Conservation (phyloP, 2,888 invertebrate species). For the Mesorhabditis sp. region DNA sequence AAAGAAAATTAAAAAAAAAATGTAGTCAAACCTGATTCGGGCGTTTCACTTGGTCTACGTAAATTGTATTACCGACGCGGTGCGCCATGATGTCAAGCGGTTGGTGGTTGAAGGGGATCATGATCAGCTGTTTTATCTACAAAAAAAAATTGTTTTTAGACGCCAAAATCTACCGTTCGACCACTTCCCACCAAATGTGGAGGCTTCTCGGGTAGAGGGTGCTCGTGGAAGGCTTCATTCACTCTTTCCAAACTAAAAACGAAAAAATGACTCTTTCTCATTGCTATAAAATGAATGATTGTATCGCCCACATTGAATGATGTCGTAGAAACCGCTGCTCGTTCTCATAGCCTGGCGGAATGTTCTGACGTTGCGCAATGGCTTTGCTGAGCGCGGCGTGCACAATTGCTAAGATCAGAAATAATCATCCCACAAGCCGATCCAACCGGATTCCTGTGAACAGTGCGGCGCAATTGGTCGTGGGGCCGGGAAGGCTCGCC, state of each 20-base stretch:
- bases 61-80: not conserved
- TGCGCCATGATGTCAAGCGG: not conserved
- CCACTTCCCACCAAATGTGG: not conserved
- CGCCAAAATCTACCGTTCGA: not conserved
- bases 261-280: not conserved
- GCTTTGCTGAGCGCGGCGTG: not conserved
- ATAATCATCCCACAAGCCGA: not conserved
- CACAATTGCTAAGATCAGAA: not conserved
- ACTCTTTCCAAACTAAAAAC: not conserved
- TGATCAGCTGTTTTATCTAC: conserved; percentile 3
- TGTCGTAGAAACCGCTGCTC: not conserved
- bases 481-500: too few relatives aligned
- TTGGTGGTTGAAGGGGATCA: not conserved
- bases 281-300: not conserved
- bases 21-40: not conserved
- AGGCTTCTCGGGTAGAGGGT: not conserved
- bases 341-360: not conserved
- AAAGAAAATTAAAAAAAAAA: too few relatives aligned
- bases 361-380: not conserved
- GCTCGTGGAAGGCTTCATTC: conserved; percentile 1
- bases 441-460: too few relatives aligned
- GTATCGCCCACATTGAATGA: conserved; percentile 2
- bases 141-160: not conserved
- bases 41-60: not conserved
- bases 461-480: too few relatives aligned